A percentile compares a stretch with the other conserved stretches of the same genome.
Evolutionary conservation across 2,113 vertebrate genomes (phyloP).

Genomic region (Micronycteris hirsuta): DNA sequence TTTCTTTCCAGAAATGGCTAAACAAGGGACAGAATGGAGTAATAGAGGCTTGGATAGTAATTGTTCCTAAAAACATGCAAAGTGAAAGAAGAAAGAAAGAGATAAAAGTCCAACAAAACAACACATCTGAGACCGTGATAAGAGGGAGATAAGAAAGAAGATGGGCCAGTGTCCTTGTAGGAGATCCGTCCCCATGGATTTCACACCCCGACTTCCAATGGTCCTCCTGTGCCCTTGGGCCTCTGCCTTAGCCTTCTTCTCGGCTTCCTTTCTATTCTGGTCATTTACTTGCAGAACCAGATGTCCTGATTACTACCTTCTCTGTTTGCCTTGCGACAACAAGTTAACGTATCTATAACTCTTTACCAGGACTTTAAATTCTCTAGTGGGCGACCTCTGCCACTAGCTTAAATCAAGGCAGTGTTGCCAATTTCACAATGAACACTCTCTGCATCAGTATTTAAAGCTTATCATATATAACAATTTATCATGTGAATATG

Average conservation of each 20-base stretch:
- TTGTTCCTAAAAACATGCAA: not conserved
- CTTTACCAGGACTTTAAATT: not conserved
- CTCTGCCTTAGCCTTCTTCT: not conserved
- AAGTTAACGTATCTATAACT: not conserved
- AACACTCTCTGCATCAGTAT: not conserved
- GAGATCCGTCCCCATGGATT: not conserved
- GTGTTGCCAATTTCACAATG: not conserved
- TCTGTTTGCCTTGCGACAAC: not conserved
- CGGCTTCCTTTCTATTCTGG: not conserved
- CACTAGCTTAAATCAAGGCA: not conserved
- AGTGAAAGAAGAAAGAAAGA: not conserved
- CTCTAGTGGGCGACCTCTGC: not conserved
- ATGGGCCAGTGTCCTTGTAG: not conserved
- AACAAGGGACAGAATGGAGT: not conserved
- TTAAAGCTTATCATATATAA: not conserved
- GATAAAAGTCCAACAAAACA: not conserved
- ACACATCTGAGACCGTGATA: not conserved
- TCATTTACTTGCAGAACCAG: not conserved
- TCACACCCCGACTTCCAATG: not conserved
- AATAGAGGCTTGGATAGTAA: not conserved
- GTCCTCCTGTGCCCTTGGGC: accelerated
- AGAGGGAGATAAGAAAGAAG: not conserved
- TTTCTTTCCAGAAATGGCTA: not conserved
- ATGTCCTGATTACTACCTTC: not conserved
- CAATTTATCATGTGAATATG: not conserved